These are phyloP conservation scores for Oceanodroma leucorhoa DNA, from an alignment of 2,797 vertebrate species.

Conservation along the genomic window DNA sequence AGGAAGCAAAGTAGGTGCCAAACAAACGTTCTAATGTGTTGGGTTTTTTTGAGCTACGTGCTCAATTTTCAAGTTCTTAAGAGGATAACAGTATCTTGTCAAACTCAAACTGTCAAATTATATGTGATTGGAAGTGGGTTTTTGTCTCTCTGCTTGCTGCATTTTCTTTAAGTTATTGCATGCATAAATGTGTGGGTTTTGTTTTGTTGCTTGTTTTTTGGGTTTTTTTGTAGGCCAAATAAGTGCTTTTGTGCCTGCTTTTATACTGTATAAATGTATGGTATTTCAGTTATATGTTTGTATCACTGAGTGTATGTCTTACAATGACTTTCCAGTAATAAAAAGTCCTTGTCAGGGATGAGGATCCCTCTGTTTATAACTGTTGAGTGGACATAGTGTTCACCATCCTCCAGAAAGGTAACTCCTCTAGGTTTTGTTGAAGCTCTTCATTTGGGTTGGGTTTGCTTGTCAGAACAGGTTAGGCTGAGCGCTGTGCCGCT, in stretches of 20 bases:
- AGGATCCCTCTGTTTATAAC: background rate
- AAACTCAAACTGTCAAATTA: background rate
- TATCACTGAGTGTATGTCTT: background rate
- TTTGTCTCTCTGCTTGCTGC: background rate
- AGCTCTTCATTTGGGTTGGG: background rate
- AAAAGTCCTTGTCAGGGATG: background rate
- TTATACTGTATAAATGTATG: background rate
- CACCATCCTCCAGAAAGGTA: background rate
- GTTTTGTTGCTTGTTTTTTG: background rate
- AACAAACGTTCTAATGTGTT: background rate
- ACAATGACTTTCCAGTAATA: background rate
- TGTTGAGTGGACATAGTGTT: background rate
- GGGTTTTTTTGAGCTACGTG: background rate
- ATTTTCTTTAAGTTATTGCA: background rate
- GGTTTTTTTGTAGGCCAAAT: background rate
- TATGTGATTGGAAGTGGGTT: fast-evolving
- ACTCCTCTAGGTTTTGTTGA: background rate
- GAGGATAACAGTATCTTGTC: background rate
- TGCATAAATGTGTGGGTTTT: background rate
- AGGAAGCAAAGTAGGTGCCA: background rate
- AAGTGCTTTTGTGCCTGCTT: background rate
- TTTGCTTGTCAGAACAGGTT: background rate
- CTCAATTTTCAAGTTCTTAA: background rate
- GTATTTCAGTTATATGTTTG: background rate
- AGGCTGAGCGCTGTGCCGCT: background rate